These are phyloP conservation scores for Channa maculata DNA, from an alignment of 2,113 vertebrate species.

Conservation along the genomic window DNA sequence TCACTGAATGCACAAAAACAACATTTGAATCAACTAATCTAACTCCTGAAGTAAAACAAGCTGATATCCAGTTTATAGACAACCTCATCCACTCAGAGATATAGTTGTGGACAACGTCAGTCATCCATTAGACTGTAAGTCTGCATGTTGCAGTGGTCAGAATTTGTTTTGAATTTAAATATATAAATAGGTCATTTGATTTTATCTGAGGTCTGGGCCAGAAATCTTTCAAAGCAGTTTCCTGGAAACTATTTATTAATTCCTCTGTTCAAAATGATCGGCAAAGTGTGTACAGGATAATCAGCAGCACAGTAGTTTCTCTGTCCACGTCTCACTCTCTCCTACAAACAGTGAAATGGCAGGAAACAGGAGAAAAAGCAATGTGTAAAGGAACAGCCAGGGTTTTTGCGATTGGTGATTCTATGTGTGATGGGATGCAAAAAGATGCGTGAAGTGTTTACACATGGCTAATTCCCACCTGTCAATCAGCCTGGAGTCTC, in stretches of 20 bases:
- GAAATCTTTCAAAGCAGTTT: constrained; percentile 5
- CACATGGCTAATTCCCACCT: constrained; percentile 78
- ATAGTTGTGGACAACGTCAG: no score
- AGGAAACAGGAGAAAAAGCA: constrained; percentile 54
- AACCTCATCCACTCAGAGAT: no score
- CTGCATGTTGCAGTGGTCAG: not conserved
- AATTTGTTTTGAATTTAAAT: not conserved
- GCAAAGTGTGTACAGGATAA: constrained; percentile 15
- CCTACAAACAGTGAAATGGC: constrained; percentile 52
- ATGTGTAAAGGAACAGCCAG: constrained; percentile 28
- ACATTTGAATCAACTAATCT: no score
- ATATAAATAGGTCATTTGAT: not conserved
- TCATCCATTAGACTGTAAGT: no score
- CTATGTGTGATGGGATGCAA: constrained; percentile 75
- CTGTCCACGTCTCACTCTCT: not conserved
- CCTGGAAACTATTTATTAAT: not conserved
- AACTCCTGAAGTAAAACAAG: no score
- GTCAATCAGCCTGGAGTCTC: constrained; percentile 72
- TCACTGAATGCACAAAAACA: no score
- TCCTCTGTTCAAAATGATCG: no score
- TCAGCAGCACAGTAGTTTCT: constrained; percentile 3
- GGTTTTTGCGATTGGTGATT: constrained; percentile 52
- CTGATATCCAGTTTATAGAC: no score
- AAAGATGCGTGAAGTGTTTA: constrained; percentile 76
- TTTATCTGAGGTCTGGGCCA: not conserved